Conservation (phyloP, 2,888 invertebrate species). For the Pristionchus fissidentatus region DNA sequence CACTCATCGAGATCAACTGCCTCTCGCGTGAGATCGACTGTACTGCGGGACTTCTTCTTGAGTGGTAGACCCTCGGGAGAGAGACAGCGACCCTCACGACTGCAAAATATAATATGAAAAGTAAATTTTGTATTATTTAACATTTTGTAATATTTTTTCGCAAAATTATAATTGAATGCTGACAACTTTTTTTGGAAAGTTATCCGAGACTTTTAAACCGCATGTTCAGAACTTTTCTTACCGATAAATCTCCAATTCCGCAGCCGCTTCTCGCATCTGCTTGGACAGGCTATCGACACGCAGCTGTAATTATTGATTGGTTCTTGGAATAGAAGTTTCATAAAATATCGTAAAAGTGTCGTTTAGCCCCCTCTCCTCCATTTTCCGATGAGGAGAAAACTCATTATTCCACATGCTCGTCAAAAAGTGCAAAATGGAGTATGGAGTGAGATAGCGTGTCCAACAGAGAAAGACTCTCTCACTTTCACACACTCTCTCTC, state of each 20-base stretch:
- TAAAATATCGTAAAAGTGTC: too few relatives aligned
- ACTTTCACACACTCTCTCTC: too few relatives aligned
- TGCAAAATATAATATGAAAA: neutral
- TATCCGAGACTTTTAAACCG: neutral
- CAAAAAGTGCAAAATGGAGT: neutral
- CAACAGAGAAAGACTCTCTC: too few relatives aligned
- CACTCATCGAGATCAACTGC: constrained; percentile 21
- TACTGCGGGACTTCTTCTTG: constrained; percentile 3
- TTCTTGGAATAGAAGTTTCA: too few relatives aligned
- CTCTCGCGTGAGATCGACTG: constrained; percentile 36
- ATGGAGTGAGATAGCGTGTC: too few relatives aligned
- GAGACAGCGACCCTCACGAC: constrained; percentile 28
- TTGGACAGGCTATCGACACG: constrained; percentile 55
- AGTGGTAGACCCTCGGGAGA: constrained; percentile 41
- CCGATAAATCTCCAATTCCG: constrained; percentile 60
- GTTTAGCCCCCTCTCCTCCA: neutral
- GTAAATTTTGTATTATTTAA: neutral
- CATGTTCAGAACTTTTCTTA: constrained; percentile 46
- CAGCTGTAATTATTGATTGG: constrained; percentile 51
- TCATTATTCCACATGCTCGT: neutral
- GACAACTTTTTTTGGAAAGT: too few relatives aligned
- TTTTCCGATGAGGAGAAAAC: neutral
- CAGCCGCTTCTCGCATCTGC: constrained; percentile 57
- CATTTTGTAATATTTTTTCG: too few relatives aligned
- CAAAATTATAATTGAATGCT: too few relatives aligned